Evolutionary conservation across 92 coral and sea anemone genomes (phyloP).

Genomic region (Pocillopora meandrina): DNA sequence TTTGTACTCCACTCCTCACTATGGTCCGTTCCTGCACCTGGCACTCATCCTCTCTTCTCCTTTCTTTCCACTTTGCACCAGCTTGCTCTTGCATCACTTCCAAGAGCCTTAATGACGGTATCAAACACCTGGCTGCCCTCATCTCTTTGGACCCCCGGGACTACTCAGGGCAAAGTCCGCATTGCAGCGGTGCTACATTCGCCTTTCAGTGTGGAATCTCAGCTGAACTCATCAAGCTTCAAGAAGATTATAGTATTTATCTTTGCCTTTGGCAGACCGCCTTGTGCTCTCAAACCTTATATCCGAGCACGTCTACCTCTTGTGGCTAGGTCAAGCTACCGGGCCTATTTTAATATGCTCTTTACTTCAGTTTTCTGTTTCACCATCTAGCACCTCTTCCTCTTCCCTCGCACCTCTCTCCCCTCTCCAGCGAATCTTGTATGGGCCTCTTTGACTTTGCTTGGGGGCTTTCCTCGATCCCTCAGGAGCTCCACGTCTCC

Average conservation of each 20-base stretch:
- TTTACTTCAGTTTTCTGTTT: not conserved
- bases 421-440: conserved; percentile 7
- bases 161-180: conserved; percentile 31
- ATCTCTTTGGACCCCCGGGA: not conserved
- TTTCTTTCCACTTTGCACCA: not conserved
- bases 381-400: not conserved
- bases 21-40: not conserved
- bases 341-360: not conserved
- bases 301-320: not conserved
- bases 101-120: not conserved
- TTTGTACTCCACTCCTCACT: not conserved
- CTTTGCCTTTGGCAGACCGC: conserved; percentile 5
- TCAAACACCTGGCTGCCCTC: not conserved
- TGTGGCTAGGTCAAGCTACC: not conserved
- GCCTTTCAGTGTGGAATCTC: conserved; percentile 9
- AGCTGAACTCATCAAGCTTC: conserved; percentile 8
- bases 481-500: not conserved
- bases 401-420: not conserved
- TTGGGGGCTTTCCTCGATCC: not conserved
- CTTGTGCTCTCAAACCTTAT: not conserved
- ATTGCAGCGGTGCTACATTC: conserved; percentile 17
- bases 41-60: conserved; percentile 12
- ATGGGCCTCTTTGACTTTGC: conserved; percentile 28
- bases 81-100: not conserved
- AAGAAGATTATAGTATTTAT: conserved; percentile 3